A percentile compares a stretch with the other conserved stretches of the same genome.
phyloP scores from a whole-genome alignment of 37 sponge, comb jelly and placozoan genomes.

The Eunapius fragilis region DNA sequence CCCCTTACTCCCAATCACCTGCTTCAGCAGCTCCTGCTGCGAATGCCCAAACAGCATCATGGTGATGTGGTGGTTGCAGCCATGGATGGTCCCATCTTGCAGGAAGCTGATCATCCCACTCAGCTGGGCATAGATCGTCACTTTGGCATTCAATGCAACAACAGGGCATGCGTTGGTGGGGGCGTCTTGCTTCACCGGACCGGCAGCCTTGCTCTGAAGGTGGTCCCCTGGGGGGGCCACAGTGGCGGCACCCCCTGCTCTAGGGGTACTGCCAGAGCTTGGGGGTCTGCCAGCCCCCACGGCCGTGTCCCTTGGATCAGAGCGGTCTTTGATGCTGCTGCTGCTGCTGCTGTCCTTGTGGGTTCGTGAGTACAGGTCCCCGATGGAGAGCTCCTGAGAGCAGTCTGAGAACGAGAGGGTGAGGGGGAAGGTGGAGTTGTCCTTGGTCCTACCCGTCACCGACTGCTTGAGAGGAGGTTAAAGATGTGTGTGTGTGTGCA shows the following conservation, averaged over 20 bases:
- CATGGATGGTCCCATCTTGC: conserved; percentile 78
- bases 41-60: conserved; percentile 83
- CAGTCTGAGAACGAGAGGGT: conserved; percentile 63
- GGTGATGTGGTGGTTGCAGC: conserved; percentile 86
- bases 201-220: background rate
- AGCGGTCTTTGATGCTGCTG: background rate
- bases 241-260: background rate
- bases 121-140: conserved; percentile 71
- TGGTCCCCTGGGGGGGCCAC: too few species aligned
- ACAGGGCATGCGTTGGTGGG: too few species aligned
- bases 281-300: background rate
- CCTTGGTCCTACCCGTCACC: conserved; percentile 71
- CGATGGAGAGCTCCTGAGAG: conserved; percentile 55
- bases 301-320: background rate
- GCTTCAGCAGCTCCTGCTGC: conserved; percentile 65
- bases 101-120: conserved; percentile 88
- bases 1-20: conserved; percentile 29
- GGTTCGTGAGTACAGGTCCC: conserved; percentile 48
- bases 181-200: background rate
- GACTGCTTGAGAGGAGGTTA: conserved; percentile 39
- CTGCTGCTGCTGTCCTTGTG: background rate
- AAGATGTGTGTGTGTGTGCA: background rate
- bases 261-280: background rate
- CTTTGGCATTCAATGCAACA: conserved; percentile 33
- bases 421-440: conserved; percentile 71